Base-by-base conservation (phyloP, 1,140 invertebrate genomes). In the Drosophila trapezifrons region DNA sequence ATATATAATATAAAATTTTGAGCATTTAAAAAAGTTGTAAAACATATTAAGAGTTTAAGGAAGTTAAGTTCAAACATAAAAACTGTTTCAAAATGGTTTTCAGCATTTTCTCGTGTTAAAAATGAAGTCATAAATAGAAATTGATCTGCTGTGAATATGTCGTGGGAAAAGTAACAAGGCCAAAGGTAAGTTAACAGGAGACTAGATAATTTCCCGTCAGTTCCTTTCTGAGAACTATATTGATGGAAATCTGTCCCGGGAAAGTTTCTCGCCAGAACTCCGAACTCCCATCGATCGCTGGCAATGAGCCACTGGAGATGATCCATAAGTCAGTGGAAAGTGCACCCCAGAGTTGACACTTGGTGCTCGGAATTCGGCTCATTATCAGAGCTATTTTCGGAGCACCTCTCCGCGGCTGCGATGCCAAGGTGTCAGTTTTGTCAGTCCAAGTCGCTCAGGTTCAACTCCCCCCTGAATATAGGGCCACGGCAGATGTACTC, bases 341-440 rank as follows among this genome's bases (percentile, higher is more conserved):
- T 56, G 49, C 67, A 75, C 43, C 58, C 70, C 22, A 42, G 59
- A 75, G 72, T 18, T 29, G 46, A 51, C 69, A 51, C 46, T 59
- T 52, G 9, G 38, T 65, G 71, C 51, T 65, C 17, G 72, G 49
- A 40, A 65, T 56, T 64, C 72, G 72, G 72, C 74, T 69, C 75
- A 55, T 66, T 69, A 77, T 77, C 74, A 20, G 47, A 12, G 51
- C 51, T 86, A 86, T 86, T 77, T 89, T 67, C 64, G 78, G 60
- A 60, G 15, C 59, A 45, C 64, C 57, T 49, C 45, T 35, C 67
- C 40, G 42, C 49, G 18, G 27, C 32, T 59, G 51, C 51, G 64
- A 66, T 59, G 55, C 40, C 38, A 57, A 77, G 75, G 75, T 87
- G 84, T 83, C 80, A 79, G 72, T 83, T 87, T 75, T 77, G 67